Conservation (phyloP, 2,797 vertebrate genomes). For the Cossypha caffra region DNA sequence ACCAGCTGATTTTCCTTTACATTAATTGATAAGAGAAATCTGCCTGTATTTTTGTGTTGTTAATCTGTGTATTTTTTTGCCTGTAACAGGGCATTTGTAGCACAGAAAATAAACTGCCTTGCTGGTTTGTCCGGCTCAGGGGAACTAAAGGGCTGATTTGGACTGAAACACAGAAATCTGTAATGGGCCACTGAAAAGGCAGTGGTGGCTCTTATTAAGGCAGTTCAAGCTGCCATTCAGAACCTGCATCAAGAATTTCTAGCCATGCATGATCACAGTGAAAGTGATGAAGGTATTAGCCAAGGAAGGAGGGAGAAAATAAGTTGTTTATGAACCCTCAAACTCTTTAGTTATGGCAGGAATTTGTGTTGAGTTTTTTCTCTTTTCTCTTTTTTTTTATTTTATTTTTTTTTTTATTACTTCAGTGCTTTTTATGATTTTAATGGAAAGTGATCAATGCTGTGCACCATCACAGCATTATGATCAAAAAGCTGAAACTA, state of each 20-base stretch:
- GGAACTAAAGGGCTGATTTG: background rate
- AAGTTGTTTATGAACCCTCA: background rate
- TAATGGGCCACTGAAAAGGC: background rate
- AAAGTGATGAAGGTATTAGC: background rate
- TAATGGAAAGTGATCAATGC: conserved; percentile 4
- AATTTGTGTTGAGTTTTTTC: rapidly evolving
- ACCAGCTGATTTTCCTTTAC: background rate
- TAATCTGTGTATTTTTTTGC: background rate
- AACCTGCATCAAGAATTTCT: background rate
- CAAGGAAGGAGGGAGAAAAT: background rate
- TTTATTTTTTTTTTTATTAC: background rate
- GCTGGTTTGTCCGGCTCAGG: background rate
- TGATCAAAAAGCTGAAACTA: background rate
- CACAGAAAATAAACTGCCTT: background rate
- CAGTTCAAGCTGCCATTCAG: background rate
- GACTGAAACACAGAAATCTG: background rate
- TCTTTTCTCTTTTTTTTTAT: background rate
- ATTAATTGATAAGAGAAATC: background rate
- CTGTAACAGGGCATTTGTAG: background rate
- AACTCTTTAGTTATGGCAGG: background rate
- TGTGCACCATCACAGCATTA: background rate
- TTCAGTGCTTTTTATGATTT: background rate
- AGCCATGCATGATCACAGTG: background rate
- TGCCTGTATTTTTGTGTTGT: background rate
- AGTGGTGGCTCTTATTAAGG: background rate